Conservation (phyloP, 2,888 invertebrate genomes). For the Limnephilus marmoratus region DNA sequence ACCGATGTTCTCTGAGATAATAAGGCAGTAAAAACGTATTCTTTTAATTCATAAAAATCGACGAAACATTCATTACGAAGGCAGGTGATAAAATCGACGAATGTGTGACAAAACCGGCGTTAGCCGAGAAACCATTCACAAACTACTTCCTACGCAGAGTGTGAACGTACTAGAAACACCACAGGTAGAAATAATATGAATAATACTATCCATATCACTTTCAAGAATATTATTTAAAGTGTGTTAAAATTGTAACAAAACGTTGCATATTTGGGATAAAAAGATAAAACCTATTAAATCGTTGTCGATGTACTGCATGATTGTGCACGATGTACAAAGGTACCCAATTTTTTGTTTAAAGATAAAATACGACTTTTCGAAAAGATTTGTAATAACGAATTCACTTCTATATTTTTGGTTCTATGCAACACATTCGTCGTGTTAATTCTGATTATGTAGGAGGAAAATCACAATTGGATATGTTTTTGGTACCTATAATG, state of each 20-base stretch:
- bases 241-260: not conserved
- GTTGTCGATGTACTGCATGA: too few species aligned
- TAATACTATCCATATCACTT: not conserved
- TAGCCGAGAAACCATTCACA: constrained; percentile 8
- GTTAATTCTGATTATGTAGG: too few species aligned
- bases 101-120: constrained; percentile 32
- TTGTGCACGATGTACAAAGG: too few species aligned
- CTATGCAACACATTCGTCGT: too few species aligned
- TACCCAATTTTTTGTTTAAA: too few species aligned
- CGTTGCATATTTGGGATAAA: not conserved
- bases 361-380: too few species aligned
- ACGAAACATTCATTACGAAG: constrained; percentile 22
- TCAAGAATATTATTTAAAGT: not conserved
- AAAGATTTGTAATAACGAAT: too few species aligned
- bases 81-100: constrained; percentile 7
- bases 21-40: constrained; percentile 11
- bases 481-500: too few species aligned
- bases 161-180: not conserved
- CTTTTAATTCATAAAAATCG: constrained; percentile 35
- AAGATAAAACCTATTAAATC: too few species aligned
- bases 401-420: too few species aligned
- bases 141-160: constrained; percentile 15
- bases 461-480: too few species aligned
- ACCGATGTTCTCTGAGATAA: not conserved
- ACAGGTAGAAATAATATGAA: not conserved